These are phyloP conservation scores for Eulemur mongoz DNA, from an alignment of 2,797 vertebrate species.

Conservation along the genomic window DNA sequence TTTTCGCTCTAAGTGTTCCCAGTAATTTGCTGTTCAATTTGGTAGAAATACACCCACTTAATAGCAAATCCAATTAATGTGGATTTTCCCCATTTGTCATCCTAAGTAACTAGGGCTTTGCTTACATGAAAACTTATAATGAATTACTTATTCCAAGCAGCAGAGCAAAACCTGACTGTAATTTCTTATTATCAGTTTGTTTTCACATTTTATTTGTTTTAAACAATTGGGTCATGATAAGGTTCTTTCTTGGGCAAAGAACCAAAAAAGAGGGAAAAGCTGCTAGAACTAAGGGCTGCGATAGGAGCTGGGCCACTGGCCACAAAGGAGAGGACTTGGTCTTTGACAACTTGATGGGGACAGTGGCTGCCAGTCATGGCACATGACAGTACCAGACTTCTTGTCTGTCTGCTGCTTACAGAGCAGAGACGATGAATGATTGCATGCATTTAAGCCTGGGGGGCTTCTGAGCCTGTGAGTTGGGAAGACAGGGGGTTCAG, in stretches of 20 bases:
- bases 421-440: accelerated
- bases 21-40: background rate
- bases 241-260: background rate
- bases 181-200: background rate
- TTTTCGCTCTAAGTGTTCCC: background rate
- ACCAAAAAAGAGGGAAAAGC: background rate
- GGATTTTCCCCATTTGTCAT: slow-evolving; percentile 19
- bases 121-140: background rate
- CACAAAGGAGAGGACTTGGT: no score
- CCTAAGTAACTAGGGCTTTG: background rate
- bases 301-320: background rate
- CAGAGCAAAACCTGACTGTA: background rate
- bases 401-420: background rate
- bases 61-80: background rate
- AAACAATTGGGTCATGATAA: background rate
- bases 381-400: background rate
- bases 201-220: slow-evolving; percentile 1
- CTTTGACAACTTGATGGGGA: accelerated
- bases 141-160: background rate
- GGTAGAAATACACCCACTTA: slow-evolving; percentile 30
- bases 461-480: accelerated
- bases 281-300: accelerated
- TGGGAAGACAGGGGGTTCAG: background rate
- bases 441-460: no score
- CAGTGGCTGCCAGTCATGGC: background rate